Base-by-base conservation (phyloP, 2,888 invertebrate species). In the Napeogenes sylphis region DNA sequence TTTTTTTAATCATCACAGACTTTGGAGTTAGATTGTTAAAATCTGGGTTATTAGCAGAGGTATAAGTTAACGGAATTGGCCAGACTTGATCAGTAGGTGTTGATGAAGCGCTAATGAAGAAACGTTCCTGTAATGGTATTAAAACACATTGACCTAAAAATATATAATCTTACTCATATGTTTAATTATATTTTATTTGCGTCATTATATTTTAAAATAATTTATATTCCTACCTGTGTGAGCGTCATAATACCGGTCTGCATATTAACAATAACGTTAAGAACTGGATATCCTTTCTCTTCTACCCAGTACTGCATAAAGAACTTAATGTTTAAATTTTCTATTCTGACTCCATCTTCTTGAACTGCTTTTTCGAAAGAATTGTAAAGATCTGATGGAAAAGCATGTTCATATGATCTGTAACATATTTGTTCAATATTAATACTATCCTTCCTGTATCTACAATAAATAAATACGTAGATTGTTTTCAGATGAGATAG, bases 271-370 rank as follows among this genome's bases (percentile, higher is more conserved):
- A 79, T 70, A 0, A 93, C 92, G 6, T 81, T 85, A 0, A 94
- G 73, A 0, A 93, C 80, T 0, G 94, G 94, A 70, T 90, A 93
- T 0, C 94, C 93, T 12, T 87, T 86, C 69, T 93, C 90, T 3
- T 91, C 87, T 0, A 93, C 92, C 94, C 94, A 95, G 21, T 88
- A 78, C 13, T 73, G 64, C 76, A 90, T 80, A 51, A 89, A 81
- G 2, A 67, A 66, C 10, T 72, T 66, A 6, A 90, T 84, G 46
- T 72, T 70, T 0, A 70, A 62, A 8, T 67, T 60, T 47, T 61
- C 67, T 32, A 57, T 61, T 4, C 75, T 61, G 4, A 67, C 60
- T 3, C 70, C 69, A 33, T 85, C 83, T 68, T 83, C 82, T 4
- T 66, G 56, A 0, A 84, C 83, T 0, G 87, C 87, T 54, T 35